Evolutionary conservation across 2,113 vertebrate species (phyloP).

Genomic region (Ictalurus punctatus): DNA sequence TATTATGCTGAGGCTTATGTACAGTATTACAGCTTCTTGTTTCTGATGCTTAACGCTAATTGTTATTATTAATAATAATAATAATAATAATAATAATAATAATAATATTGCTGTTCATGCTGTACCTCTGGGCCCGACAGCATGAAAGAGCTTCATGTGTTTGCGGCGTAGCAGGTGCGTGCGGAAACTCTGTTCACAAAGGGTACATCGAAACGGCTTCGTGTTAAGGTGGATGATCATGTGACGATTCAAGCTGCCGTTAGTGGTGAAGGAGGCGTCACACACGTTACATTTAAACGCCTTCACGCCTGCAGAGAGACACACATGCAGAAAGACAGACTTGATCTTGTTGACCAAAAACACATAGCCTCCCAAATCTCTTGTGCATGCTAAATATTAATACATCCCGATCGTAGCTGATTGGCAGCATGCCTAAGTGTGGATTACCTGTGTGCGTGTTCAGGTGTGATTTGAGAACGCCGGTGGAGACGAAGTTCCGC

Average conservation of each 20-base stretch:
- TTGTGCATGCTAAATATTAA: neutral
- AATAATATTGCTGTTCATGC: neutral
- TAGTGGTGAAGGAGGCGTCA: constrained; percentile 91
- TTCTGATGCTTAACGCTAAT: neutral
- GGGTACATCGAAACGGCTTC: constrained; percentile 90
- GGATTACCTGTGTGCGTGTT: constrained; percentile 92
- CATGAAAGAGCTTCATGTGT: constrained; percentile 92
- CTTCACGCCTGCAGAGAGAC: constrained; percentile 81
- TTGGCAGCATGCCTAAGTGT: neutral
- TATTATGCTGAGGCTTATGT: neutral
- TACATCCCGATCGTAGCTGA: neutral
- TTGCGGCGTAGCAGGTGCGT: constrained; percentile 88
- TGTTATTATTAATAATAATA: neutral
- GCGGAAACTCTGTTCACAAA: constrained; percentile 92
- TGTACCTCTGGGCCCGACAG: constrained; percentile 76
- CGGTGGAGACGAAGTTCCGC: constrained; percentile 90
- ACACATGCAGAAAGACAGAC: neutral
- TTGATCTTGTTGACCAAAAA: neutral
- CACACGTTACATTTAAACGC: constrained; percentile 91
- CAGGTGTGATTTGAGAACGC: constrained; percentile 95
- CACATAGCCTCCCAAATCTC: neutral
- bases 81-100: too few species aligned
- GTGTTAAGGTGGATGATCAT: constrained; percentile 88
- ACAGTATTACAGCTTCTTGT: too few species aligned
- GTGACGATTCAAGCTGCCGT: constrained; percentile 95